Evolutionary conservation across 2,888 invertebrate species (phyloP), one percentile per base, ranked within the genome.

Genomic region (Enchytraeus crypticus): DNA sequence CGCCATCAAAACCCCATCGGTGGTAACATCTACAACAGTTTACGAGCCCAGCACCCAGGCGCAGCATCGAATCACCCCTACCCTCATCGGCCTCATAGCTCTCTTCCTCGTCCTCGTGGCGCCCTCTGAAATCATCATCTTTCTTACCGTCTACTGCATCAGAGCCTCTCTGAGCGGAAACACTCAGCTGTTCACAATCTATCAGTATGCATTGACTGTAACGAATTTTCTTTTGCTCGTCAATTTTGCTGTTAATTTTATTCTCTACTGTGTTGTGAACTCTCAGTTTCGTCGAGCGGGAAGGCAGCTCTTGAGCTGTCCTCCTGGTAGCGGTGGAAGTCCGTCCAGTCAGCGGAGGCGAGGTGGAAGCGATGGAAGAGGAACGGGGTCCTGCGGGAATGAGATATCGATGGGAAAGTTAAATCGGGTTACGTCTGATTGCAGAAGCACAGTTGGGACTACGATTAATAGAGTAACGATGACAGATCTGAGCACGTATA

Each of bases 241-340:
- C 49, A 75, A 77, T 58, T 77, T 76, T 59, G 59, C 88, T 46
- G 59, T 87, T 65, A 88, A 87, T 38, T 88, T 88, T 80, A 86
- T 88, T 76, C 86, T 88, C 63, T 88, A 88, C 79, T 88, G 86
- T 74, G 82, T 87, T 59, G 87, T 88, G 77, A 87, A 87, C 65
- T 85, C 87, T 71, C 87, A 87, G 73, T 88, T 88, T 77, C 83
- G 88, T 43, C 85, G 84, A 71, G 88, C 87, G 5, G 63, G 75
- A 18, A 64, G 71, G 38, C 68, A 71, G 47, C 5, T 64, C 23
- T 14, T 66, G 18, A 57, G 56, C 57, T 64, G 67, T 47, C 21
- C 38, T 38, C 38, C 38, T 38, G 38, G 38, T n/a, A n/a, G n/a
- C n/a, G n/a, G n/a, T n/a, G n/a, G n/a, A n/a, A n/a, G n/a, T n/a